Evolutionary conservation across 1,140 invertebrate species (phyloP), one percentile per base, ranked within the genome.

Genomic region (Palaemon carinicauda): DNA sequence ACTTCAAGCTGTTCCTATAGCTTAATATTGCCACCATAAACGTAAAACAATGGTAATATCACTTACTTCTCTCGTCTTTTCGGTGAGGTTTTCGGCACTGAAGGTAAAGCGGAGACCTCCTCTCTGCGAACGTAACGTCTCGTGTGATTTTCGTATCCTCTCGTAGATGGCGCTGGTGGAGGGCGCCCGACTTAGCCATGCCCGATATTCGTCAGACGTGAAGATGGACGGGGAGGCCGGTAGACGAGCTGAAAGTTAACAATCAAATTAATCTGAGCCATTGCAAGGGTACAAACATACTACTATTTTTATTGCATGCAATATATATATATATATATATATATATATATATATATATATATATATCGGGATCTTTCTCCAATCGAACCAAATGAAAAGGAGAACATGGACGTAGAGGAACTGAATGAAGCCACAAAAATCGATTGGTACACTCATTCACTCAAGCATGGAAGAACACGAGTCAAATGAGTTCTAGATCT

Each of bases 91-190:
- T 92, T 98, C 97, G 21, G 96, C 96, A 90, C 95, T 96, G 91
- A 95, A 97, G 80, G 95, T 97, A 91, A 95, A 97, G 91, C 41
- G 94, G 93, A 90, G 95, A 93, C 88, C 94, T 93, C 89, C 94
- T 92, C 89, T 27, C 74, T 88, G 86, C 4, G 60, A 41, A 14
- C 89, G 77, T 14, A 88, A 56, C 1, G 56, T 82, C 89, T 94
- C 94, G 77, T 94, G 92, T 7, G 94, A 95, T 87, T 95, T 94
- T 87, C 96, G 93, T 89, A 97, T 95, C 90, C 96, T 95, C 90
- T 98, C 96, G 91, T 97, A 97, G 89, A 98, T 95, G 69, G 97
- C 97, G 87, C 96, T 97, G 33, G 97, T 97, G 60, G 96, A 97
- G 12, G 97, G 97, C 1, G 97, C 96, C 71, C 97, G 93, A 82